Base-by-base conservation (phyloP, 1,140 invertebrate genomes). In the Cecropterus lyciades region DNA sequence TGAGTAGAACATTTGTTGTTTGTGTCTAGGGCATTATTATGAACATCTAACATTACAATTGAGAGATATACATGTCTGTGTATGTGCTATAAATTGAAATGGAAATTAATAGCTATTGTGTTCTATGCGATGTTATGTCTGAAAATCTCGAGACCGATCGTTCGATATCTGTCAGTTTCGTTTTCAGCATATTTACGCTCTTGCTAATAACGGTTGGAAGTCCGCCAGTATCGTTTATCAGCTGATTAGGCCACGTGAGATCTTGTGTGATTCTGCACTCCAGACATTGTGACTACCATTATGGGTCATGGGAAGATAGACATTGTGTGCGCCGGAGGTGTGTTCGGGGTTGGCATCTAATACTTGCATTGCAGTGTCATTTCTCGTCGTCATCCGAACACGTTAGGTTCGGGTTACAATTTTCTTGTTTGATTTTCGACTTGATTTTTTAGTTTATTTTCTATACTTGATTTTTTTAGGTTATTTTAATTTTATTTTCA, bases 191-290 rank as follows among this genome's bases (percentile, higher is more conserved):
- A 65, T 71, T 77, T 74, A 72, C 70, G 49, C 14, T 52, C 65
- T 73, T 75, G 67, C 57, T 72, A 75, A 78, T 67, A 51, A 11
- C 30, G 46, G 43, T 67, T 85, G 85, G 85, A 81, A 63, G 63
- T 37, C 10, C 55, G 85, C 81, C 82, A 87, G 65, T 43, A 17
- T 37, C 56, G 60, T 73, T 68, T 73, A 75, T 83, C 85, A 82
- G 76, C 71, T 84, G 83, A 83, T 80, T 67, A 59, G 49, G 78
- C 69, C 83, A 75, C 80, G 85, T 83, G 85, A 75, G 69, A 24
- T 53, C 48, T 73, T 78, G 64, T 75, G 64, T 75, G 76, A 75
- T 69, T n/a, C 65, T 70, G 66, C 65, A 27, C 55, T 56, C 66
- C 66, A 75, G 67, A 70, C 65, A 56, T 49, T 59, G 33, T 40